These are phyloP conservation scores for Tiliacea citrago DNA, from an alignment of 2,888 invertebrate genomes.

Conservation along the genomic window DNA sequence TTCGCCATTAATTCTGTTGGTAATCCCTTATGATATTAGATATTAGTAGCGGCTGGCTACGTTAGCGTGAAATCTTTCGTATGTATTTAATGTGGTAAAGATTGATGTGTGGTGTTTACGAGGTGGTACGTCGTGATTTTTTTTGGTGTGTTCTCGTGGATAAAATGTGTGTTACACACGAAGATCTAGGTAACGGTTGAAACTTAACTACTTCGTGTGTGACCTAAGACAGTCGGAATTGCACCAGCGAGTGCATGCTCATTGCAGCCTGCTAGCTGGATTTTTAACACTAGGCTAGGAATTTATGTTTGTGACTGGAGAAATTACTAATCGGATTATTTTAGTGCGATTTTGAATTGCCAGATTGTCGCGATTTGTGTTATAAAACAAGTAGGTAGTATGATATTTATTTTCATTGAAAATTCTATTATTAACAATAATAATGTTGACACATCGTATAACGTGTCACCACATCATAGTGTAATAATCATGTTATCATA, in stretches of 20 bases:
- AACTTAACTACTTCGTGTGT: not conserved
- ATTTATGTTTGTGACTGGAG: not conserved
- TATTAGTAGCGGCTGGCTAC: conserved; percentile 39
- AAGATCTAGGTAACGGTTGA: not conserved
- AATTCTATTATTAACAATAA: not conserved
- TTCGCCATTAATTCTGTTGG: conserved; percentile 58
- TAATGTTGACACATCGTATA: not conserved
- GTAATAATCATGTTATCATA: not conserved
- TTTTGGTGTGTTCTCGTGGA: not conserved
- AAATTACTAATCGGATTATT: not conserved
- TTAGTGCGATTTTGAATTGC: not conserved
- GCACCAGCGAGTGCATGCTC: not conserved
- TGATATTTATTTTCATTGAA: not conserved
- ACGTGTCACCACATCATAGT: not conserved
- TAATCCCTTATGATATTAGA: conserved; percentile 56
- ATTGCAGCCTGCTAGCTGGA: no score
- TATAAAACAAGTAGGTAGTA: not conserved
- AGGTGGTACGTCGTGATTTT: not conserved
- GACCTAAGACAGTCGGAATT: no score
- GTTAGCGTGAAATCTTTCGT: conserved; percentile 5
- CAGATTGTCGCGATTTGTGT: not conserved
- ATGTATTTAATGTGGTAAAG: conserved; percentile 14
- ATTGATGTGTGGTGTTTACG: not conserved
- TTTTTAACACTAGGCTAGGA: not conserved
- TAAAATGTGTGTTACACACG: not conserved